Evolutionary conservation across 1,140 invertebrate genomes (phyloP).

Genomic region (Condylostylus longicornis): DNA sequence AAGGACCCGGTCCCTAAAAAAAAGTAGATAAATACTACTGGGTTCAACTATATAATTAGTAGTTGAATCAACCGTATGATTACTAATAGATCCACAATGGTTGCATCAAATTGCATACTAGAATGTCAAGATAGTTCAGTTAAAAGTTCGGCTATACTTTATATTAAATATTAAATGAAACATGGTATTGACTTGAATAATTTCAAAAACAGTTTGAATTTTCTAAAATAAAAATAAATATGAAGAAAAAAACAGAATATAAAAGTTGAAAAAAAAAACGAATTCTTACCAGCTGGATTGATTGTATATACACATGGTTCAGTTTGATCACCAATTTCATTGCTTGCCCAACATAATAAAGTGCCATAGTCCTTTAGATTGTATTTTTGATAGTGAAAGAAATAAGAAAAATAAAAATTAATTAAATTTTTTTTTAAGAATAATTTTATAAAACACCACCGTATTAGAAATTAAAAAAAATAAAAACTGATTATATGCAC

Average conservation of each 20-base stretch:
- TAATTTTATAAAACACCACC: too few relatives aligned
- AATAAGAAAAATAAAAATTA: slow-evolving; percentile 3
- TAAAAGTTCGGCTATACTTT: too few relatives aligned
- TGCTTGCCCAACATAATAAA: slow-evolving; percentile 59
- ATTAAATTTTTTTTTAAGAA: neutral
- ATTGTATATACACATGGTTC: slow-evolving; percentile 65
- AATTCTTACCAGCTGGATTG: slow-evolving; percentile 60
- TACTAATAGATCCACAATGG: too few relatives aligned
- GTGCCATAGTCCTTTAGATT: slow-evolving; percentile 59
- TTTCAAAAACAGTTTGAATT: neutral
- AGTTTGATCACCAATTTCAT: slow-evolving; percentile 53
- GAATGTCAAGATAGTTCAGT: too few relatives aligned
- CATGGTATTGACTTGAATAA: neutral
- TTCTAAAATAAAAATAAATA: neutral
- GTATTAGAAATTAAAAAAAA: neutral
- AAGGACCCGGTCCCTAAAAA: too few relatives aligned
- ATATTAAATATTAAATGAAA: too few relatives aligned
- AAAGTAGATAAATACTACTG: too few relatives aligned
- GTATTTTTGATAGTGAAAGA: too few relatives aligned
- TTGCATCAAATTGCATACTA: slow-evolving; percentile 1
- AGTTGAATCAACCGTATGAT: too few relatives aligned
- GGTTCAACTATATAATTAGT: too few relatives aligned
- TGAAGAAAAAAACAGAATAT: neutral
- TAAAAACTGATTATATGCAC: too few relatives aligned
- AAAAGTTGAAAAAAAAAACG: neutral